These are phyloP conservation scores for Athalia circularis DNA, from an alignment of 2,888 invertebrate species.

Conservation along the genomic window DNA sequence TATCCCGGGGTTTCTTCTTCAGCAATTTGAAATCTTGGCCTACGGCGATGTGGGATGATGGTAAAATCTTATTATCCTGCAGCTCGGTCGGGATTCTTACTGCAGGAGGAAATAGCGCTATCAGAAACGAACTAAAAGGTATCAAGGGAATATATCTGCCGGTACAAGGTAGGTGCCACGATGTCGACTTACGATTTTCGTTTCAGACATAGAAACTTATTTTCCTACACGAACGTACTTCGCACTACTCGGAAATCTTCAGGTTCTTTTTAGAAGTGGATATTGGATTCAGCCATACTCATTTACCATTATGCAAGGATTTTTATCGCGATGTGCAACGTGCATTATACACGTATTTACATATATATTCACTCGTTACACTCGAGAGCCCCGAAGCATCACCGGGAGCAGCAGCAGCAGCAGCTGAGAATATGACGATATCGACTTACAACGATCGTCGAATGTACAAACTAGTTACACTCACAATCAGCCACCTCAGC, in stretches of 20 bases:
- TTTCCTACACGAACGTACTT: not conserved
- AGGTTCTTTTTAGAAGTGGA: not conserved
- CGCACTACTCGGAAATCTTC: not conserved
- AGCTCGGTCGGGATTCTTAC: not conserved
- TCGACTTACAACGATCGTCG: not conserved
- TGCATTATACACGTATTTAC: too few relatives aligned
- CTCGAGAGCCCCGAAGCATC: not conserved
- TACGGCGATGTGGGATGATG: conserved; percentile 22
- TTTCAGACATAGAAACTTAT: not conserved
- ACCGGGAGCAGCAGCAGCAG: too few relatives aligned
- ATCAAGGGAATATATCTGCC: conserved; percentile 22
- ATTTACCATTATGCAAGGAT: conserved; percentile 4
- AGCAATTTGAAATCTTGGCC: conserved; percentile 36
- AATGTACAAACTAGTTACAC: not conserved
- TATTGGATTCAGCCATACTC: not conserved
- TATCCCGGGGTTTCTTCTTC: conserved; percentile 45
- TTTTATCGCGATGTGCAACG: not conserved
- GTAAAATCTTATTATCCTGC: conserved; percentile 40
- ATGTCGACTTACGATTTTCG: conserved; percentile 8
- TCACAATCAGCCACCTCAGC: conserved; percentile 2
- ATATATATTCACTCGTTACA: too few relatives aligned
- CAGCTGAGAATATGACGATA: too few relatives aligned
- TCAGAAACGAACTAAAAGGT: conserved; percentile 38
- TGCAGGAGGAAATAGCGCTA: conserved; percentile 35
- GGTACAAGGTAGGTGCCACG: not conserved